Evolutionary conservation across 2,888 invertebrate genomes (phyloP).

Genomic region (Chrysomela aeneicollis): DNA sequence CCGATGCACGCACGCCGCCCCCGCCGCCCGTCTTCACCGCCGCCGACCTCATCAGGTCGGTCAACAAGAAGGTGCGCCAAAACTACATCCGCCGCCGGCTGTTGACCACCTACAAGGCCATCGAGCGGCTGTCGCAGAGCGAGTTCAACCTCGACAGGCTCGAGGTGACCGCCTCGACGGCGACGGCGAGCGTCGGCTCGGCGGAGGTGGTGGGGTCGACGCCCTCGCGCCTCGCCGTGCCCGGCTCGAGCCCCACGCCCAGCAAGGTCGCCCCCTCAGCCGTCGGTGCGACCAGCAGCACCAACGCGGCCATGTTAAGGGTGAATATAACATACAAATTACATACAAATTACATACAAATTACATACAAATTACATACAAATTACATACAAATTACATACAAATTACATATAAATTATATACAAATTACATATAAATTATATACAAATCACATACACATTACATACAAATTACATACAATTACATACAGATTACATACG

Average conservation of each 20-base stretch:
- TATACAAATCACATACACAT: too few species aligned
- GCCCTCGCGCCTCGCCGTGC: slow-evolving; percentile 59
- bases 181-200: slow-evolving; percentile 55
- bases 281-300: slow-evolving; percentile 58
- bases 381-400: too few species aligned
- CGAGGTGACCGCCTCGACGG: slow-evolving; percentile 69
- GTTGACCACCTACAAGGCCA: slow-evolving; percentile 80
- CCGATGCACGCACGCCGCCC: slow-evolving; percentile 50
- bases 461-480: too few species aligned
- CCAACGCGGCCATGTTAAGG: slow-evolving; percentile 58
- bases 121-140: slow-evolving; percentile 84
- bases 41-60: slow-evolving; percentile 75
- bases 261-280: too few species aligned
- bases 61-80: slow-evolving; percentile 85
- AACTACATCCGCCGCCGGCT: slow-evolving; percentile 81
- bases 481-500: too few species aligned
- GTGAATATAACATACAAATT: not conserved
- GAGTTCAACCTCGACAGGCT: slow-evolving; percentile 82
- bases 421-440: too few species aligned
- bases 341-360: not conserved
- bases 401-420: too few species aligned
- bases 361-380: too few species aligned
- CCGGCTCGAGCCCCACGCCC: slow-evolving; percentile 54
- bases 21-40: slow-evolving; percentile 69
- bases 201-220: slow-evolving; percentile 42